Base-by-base conservation (phyloP, 2,888 invertebrate species). In the Lepetodrilus schrolli region DNA sequence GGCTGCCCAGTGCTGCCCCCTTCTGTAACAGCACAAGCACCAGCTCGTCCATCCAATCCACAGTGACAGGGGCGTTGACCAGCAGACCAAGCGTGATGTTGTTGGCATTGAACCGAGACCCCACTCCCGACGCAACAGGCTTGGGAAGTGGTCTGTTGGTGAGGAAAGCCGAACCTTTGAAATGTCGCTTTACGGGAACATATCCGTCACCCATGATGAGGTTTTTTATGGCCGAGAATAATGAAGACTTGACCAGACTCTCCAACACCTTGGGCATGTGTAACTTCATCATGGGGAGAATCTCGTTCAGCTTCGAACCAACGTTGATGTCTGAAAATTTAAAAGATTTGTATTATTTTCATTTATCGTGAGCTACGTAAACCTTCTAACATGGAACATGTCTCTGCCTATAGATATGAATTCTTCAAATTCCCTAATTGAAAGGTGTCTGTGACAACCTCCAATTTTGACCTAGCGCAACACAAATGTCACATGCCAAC, bases 11-110 rank as follows among this genome's bases (percentile, higher is more conserved):
- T 34, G 66, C 36, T n/a, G 80, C 80, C 50, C 75, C 74, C 38
- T 78, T 75, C 34, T 37, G 51, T 17, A 79, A 65, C 0, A 84
- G 76, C 4, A 75, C 68, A 49, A 77, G 70, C 1, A 82, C 66
- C 13, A 82, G 73, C n/a, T 79, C 75, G 38, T 80, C 81, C 26
- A 80, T 26, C 81, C 81, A 81, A 4, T 30, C 34, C 2, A 34
- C 17, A 2, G 23, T n/a, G 1, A 8, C 30, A 58, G 13, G 17
- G 17, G 34, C 34, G 30, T 30, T 2, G n/a, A 43, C 43, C 26
- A 58, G 34, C 58, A 26, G 23, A 30, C 17, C 34, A 13, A 58
- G 58, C 26, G 5, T 5, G n/a, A 68, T 47, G n/a, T 20, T 23
- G 5, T 21, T 43, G 20, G 68, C 68, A 43, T 38, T 38, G 47